These are phyloP conservation scores for Ptilorrhoa leucosticta DNA, from an alignment of 2,113 vertebrate genomes.

Conservation along the genomic window DNA sequence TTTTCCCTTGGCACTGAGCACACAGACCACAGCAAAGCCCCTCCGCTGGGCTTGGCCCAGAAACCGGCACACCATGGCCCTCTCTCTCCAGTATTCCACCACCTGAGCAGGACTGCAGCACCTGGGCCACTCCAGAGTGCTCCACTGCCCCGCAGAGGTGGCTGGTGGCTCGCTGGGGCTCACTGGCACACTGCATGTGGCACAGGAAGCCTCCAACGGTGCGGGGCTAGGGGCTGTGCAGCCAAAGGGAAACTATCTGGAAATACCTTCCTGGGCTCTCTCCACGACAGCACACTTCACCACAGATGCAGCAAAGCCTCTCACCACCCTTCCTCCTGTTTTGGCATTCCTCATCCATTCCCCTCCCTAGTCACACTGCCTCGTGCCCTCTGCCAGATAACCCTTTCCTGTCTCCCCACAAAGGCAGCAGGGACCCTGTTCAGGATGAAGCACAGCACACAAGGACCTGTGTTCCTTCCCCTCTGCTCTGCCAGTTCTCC, in stretches of 20 bases:
- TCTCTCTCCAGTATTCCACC: neutral
- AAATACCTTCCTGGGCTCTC: neutral
- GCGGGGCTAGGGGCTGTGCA: neutral
- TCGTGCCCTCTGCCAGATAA: neutral
- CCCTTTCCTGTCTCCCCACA: fast-evolving
- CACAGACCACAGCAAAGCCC: neutral
- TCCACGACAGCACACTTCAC: neutral
- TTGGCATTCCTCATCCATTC: neutral
- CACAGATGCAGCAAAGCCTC: neutral
- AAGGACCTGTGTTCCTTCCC: neutral
- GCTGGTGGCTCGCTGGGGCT: neutral
- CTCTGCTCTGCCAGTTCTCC: neutral
- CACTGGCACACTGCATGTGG: neutral
- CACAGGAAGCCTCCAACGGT: fast-evolving
- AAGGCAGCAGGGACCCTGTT: neutral
- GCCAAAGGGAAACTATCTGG: neutral
- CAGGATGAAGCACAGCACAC: neutral
- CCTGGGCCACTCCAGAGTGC: neutral
- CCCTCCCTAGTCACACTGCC: neutral
- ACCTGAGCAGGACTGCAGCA: neutral
- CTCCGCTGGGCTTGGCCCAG: neutral
- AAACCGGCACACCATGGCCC: neutral
- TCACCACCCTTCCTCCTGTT: neutral
- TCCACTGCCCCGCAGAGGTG: neutral
- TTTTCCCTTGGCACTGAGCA: neutral